These are phyloP conservation scores for Potamarius usumacintae DNA, from an alignment of 2,113 vertebrate species.

Conservation along the genomic window DNA sequence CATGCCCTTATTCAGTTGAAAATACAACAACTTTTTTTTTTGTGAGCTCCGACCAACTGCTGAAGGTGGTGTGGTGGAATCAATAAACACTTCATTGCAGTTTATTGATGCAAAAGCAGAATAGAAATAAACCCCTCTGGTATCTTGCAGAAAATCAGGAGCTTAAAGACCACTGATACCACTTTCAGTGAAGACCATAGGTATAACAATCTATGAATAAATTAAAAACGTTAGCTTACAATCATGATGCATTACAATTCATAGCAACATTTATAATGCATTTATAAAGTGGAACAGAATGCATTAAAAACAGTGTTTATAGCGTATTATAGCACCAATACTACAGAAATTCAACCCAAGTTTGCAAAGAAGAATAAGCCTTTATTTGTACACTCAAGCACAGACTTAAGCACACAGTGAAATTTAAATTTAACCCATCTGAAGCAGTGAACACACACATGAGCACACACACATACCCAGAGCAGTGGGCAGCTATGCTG, in stretches of 20 bases:
- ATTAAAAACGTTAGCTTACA: neutral
- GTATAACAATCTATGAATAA: neutral
- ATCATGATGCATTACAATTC: neutral
- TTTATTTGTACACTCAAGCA: no score
- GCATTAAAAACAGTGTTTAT: neutral
- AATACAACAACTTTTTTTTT: slow-evolving; percentile 3
- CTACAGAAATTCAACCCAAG: neutral
- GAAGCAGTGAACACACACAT: no score
- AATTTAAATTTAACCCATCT: no score
- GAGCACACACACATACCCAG: no score
- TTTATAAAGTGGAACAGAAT: neutral
- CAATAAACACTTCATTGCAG: slow-evolving; percentile 45
- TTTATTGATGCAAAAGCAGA: slow-evolving; percentile 16
- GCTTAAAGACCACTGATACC: neutral
- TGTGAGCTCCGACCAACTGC: slow-evolving; percentile 45
- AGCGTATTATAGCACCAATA: neutral
- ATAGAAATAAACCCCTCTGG: slow-evolving; percentile 26
- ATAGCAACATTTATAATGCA: neutral
- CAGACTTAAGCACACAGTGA: no score
- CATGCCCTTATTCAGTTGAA: slow-evolving; percentile 28
- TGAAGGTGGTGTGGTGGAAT: slow-evolving; percentile 41
- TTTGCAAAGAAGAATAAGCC: neutral
- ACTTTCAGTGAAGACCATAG: neutral
- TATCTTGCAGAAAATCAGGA: slow-evolving; percentile 27
- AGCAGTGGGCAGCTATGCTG: no score